A percentile compares a stretch with the other conserved stretches of the same genome.
Conservation (phyloP, 2,888 invertebrate species). For the Heliconius aoede region DNA sequence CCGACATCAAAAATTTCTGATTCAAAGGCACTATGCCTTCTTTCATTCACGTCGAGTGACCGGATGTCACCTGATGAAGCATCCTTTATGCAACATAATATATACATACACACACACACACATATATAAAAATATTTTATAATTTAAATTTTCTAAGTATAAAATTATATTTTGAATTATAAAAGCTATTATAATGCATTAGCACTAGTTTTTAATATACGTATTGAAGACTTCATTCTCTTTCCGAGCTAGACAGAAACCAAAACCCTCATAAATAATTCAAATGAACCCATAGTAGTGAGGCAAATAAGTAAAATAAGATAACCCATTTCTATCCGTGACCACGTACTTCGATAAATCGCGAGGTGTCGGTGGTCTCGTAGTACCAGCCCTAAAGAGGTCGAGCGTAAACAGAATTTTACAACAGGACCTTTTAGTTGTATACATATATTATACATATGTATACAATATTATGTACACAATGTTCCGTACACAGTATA, state of each 20-base stretch:
- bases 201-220: neutral
- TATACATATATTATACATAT: neutral
- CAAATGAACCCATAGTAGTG: no score
- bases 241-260: neutral
- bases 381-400: slow-evolving; percentile 32
- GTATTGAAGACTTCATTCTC: neutral
- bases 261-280: neutral
- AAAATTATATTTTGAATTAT: neutral
- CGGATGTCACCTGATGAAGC: slow-evolving; percentile 18
- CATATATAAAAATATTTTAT: neutral
- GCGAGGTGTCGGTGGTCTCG: slow-evolving; percentile 34
- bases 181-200: neutral
- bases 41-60: neutral
- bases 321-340: neutral
- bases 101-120: neutral
- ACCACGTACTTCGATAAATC: slow-evolving; percentile 33
- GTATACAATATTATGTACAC: no score
- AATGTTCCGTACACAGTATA: no score
- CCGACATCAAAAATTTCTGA: neutral
- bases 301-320: slow-evolving; percentile 2
- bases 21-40: slow-evolving; percentile 19
- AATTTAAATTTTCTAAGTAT: neutral
- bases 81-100: slow-evolving; percentile 16
- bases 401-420: slow-evolving; percentile 32
- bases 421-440: slow-evolving; percentile 7